These are phyloP conservation scores for Drosophila ambigua DNA, from an alignment of 1,140 invertebrate species.

Conservation along the genomic window DNA sequence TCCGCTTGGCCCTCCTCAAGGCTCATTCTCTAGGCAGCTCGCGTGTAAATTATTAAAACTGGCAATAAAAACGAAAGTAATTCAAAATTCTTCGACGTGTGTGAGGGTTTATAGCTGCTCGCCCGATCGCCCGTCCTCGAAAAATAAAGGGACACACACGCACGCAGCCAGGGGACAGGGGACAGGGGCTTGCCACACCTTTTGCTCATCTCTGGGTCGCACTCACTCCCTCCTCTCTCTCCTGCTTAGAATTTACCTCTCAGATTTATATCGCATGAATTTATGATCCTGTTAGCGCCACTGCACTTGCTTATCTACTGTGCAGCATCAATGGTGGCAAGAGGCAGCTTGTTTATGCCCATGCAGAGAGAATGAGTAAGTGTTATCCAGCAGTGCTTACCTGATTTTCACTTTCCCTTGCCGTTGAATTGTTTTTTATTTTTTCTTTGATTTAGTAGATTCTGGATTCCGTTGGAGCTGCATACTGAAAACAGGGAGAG, in stretches of 20 bases:
- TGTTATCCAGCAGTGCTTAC: slow-evolving; percentile 52
- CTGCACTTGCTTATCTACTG: slow-evolving; percentile 62
- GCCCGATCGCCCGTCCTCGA: slow-evolving; percentile 2
- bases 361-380: slow-evolving; percentile 66
- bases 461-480: too few relatives aligned
- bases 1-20: neutral
- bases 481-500: too few relatives aligned
- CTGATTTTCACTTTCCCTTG: slow-evolving; percentile 52
- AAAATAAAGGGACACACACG: slow-evolving; percentile 25
- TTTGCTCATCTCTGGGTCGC: neutral
- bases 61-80: slow-evolving; percentile 78
- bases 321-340: slow-evolving; percentile 37
- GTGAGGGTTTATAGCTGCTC: slow-evolving; percentile 39
- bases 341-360: slow-evolving; percentile 67
- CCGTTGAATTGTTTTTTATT: too few relatives aligned
- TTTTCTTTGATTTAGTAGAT: too few relatives aligned
- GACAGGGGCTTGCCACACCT: too few relatives aligned
- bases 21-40: slow-evolving; percentile 46
- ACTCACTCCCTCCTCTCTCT: slow-evolving; percentile 17
- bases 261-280: slow-evolving; percentile 76
- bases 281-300: slow-evolving; percentile 82
- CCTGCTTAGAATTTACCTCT: neutral
- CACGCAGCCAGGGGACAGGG: neutral
- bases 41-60: slow-evolving; percentile 62
- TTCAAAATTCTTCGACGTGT: slow-evolving; percentile 71